These are phyloP conservation scores for Cavia aperea DNA, from an alignment of 2,113 vertebrate species.

Conservation along the genomic window DNA sequence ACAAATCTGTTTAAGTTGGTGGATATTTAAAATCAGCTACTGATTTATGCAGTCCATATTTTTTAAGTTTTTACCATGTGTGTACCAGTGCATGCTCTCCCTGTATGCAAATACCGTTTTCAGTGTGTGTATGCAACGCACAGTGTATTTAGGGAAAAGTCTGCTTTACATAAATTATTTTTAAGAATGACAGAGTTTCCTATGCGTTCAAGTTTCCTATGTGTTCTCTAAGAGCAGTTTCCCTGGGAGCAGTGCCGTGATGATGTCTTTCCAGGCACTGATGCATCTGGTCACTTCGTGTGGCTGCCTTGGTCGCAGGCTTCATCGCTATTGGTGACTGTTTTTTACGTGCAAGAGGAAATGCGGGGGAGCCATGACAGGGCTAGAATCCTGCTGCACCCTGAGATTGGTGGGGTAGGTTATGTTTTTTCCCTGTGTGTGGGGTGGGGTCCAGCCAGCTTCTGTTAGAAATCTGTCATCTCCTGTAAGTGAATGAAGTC, in stretches of 20 bases:
- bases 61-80: conserved; percentile 61
- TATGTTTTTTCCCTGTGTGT: conserved; percentile 47
- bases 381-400: conserved; percentile 28
- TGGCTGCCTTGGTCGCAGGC: background rate
- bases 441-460: conserved; percentile 68
- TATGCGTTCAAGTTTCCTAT: background rate
- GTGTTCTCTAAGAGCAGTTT: conserved; percentile 7
- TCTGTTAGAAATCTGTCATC: conserved; percentile 68
- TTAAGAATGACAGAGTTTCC: conserved; percentile 44
- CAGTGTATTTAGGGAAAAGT: conserved; percentile 57
- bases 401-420: conserved; percentile 59
- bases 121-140: conserved; percentile 45
- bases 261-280: background rate
- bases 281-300: background rate
- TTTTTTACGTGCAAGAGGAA: background rate
- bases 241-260: background rate
- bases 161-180: conserved; percentile 68
- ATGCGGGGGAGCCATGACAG: background rate
- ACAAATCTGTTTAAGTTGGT: conserved; percentile 66
- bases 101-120: conserved; percentile 66
- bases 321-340: accelerated
- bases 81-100: conserved; percentile 43
- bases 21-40: conserved; percentile 59
- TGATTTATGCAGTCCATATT: conserved; percentile 61
- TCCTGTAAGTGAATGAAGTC: conserved; percentile 63